phyloP scores from a whole-genome alignment of 2,888 invertebrate species.

The Doris montereyensis region DNA sequence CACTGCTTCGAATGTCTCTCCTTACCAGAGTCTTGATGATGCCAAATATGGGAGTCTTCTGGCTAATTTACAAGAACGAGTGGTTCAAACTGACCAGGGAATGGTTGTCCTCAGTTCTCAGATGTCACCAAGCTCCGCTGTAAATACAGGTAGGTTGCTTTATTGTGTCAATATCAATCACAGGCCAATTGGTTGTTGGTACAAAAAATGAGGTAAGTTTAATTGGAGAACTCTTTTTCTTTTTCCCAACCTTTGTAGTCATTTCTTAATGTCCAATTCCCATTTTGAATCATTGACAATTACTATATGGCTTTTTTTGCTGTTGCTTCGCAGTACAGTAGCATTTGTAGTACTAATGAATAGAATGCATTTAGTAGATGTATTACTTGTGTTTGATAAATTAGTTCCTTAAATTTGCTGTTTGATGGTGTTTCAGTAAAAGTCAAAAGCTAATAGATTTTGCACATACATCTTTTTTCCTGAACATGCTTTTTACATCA shows the following conservation, averaged over 20 bases:
- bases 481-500: no score
- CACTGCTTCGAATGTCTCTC: neutral
- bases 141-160: slow-evolving; percentile 61
- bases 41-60: slow-evolving; percentile 56
- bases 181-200: no score
- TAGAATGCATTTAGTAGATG: no score
- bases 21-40: slow-evolving; percentile 44
- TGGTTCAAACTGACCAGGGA: slow-evolving; percentile 71
- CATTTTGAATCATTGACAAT: neutral
- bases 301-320: neutral
- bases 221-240: neutral
- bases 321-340: no score
- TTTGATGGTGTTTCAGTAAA: no score
- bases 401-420: no score
- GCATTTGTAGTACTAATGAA: neutral
- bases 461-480: no score
- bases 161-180: no score
- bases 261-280: neutral
- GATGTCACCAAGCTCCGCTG: slow-evolving; percentile 54
- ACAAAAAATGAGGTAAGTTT: neutral
- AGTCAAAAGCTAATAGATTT: no score
- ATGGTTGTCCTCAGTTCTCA: slow-evolving; percentile 64
- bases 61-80: slow-evolving; percentile 70
- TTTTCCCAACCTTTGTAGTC: neutral
- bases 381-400: no score